Conservation (phyloP, 2,797 vertebrate genomes). For the Microctenopoma stevenorrisi region DNA sequence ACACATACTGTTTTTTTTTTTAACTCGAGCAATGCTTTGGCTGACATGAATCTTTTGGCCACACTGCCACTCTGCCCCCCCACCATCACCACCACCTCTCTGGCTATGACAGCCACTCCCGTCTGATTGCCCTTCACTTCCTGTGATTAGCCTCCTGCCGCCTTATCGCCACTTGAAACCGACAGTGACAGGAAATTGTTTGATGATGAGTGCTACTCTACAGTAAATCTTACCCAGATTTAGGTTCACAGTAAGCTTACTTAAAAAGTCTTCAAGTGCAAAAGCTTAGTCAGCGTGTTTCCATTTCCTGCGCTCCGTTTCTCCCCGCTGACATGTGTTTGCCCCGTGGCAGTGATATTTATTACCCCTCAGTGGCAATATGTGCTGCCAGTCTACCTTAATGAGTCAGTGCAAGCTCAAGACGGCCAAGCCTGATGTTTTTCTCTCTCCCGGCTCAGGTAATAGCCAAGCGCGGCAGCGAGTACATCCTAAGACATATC, state of each 20-base stretch:
- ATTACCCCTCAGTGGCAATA: constrained; percentile 30
- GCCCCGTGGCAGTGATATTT: constrained; percentile 33
- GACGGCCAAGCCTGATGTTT: constrained; percentile 24
- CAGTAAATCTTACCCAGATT: constrained; percentile 56
- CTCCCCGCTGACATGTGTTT: constrained; percentile 51
- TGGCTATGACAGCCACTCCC: constrained; percentile 59
- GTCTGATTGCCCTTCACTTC: constrained; percentile 75
- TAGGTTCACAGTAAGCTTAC: constrained; percentile 39
- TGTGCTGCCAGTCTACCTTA: constrained; percentile 18
- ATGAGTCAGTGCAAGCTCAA: constrained; percentile 9
- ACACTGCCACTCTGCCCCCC: background rate
- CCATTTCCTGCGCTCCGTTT: constrained; percentile 4
- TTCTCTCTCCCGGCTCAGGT: constrained; percentile 81
- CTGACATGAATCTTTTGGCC: constrained; percentile 22
- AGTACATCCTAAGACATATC: constrained; percentile 97
- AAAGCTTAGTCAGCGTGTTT: constrained; percentile 38
- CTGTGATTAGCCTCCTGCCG: constrained; percentile 74
- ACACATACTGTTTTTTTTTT: constrained; percentile 30
- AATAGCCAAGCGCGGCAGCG: constrained; percentile 93
- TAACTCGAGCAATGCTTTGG: constrained; percentile 29
- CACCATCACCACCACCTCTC: constrained; percentile 1
- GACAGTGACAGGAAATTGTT: constrained; percentile 73
- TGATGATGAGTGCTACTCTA: constrained; percentile 45
- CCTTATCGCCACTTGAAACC: constrained; percentile 64
- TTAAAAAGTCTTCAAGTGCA: constrained; percentile 31